Evolutionary conservation across 1,140 invertebrate species (phyloP).

Genomic region (Anoplolepis gracilipes): DNA sequence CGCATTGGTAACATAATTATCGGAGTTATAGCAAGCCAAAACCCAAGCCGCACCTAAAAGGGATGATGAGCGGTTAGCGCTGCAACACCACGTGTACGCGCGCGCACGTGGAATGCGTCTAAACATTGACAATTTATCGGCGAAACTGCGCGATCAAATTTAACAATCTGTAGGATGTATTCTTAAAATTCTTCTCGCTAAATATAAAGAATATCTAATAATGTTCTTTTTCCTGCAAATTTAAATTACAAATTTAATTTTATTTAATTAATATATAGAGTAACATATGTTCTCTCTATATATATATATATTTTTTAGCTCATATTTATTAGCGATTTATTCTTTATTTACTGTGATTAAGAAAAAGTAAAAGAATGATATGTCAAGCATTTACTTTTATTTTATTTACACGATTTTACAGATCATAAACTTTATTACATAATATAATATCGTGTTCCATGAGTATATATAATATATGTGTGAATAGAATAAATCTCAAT

Average conservation of each 20-base stretch:
- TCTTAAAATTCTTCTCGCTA: background rate
- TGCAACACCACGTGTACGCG: constrained; percentile 68
- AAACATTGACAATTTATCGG: background rate
- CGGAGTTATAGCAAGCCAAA: constrained; percentile 86
- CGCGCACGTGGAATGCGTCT: constrained; percentile 34
- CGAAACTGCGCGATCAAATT: background rate
- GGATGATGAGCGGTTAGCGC: constrained; percentile 79
- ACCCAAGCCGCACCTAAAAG: constrained; percentile 78
- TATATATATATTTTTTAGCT: background rate
- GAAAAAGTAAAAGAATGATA: background rate
- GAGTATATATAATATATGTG: background rate
- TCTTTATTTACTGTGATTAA: background rate
- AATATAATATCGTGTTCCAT: no score
- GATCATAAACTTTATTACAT: background rate
- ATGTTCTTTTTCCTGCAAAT: no score
- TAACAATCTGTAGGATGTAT: background rate
- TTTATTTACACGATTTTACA: background rate
- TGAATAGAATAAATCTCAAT: background rate
- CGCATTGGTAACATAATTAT: constrained; percentile 87
- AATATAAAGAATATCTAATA: background rate
- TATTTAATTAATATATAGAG: background rate
- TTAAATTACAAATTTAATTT: background rate
- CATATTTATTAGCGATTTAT: background rate
- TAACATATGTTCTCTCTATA: background rate
- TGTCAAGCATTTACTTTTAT: background rate